Base-by-base conservation (phyloP, 2,797 vertebrate species). In the Megalops cyprinoides region DNA sequence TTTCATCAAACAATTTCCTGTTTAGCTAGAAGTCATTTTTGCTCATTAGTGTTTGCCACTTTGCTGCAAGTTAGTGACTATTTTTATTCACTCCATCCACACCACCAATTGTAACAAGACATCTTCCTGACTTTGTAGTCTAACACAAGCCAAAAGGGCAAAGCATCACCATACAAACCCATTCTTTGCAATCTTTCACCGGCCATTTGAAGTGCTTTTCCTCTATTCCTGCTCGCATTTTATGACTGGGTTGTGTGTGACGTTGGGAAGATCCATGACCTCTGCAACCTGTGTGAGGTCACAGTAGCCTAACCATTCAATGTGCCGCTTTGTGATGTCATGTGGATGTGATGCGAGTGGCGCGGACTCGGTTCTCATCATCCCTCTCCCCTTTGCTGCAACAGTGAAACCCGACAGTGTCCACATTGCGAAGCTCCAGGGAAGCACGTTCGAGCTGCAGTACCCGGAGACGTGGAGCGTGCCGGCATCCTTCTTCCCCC, bases 381-480 rank as follows among this genome's bases (percentile, higher is more conserved):
- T 15, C 9, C 12, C 73, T 0, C 60, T 37, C 14, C 77, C 18
- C n/a, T 34, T 79, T 76, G 25, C 55, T 51, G 4, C 46, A 6
- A 39, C 48, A 95, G 94, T 93, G 77, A 91, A 84, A 46, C 94
- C 94, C 0, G 91, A 56, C 23, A 81, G 74, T 23, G 81, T 93
- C 18, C 79, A 80, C 78, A 85, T 95, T 69, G 77, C 1, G 0
- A 25, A 80, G 4, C 76, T 23, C 0, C 12, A 84, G 0, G 87
- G 78, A 0, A 87, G 62, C 0, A 51, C 78, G 34, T 92, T 94
- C 82, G 79, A 28, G 34, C 94, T 94, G 93, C 77, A 56, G 31
- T 85, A 85, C 81, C 93, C 94, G 0, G 83, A 87, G 3, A 87
- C 90, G 23, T 95, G 94, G 94, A 89, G 90, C 69, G 82, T 49